Evolutionary conservation across 2,888 invertebrate species (phyloP), one percentile per base, ranked within the genome.

Genomic region (Magallana nippona): DNA sequence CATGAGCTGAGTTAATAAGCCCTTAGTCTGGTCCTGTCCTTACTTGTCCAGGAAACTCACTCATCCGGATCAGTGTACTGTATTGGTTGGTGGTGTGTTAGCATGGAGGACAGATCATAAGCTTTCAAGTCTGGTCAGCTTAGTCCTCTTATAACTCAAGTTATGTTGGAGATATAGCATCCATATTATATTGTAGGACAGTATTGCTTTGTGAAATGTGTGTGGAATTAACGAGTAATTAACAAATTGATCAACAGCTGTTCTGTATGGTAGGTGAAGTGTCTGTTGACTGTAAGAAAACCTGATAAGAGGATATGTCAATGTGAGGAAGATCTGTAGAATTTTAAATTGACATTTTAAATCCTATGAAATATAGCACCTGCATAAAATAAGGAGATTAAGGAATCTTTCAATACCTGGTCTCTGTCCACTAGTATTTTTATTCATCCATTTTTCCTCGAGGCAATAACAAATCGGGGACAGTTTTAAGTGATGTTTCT

Each of bases 171-270:
- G 71, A 1, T 13, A 13, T 32, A 71, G 27, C 27, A 32, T 22
- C 10, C 22, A 22, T 71, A 71, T 13, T 71, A 15, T 27, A 22
- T 13, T 3, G 32, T n/a, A 5, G 22, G 1, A 8, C 27, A 1
- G 32, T 71, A 27, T 27, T 15, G 17, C 32, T 27, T 22, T 27
- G 22, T 71, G 71, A 11, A 13, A 32, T 27, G 27, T 71, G 71
- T 71, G 22, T 71, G 71, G 71, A 71, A 71, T 71, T 71, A 71
- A 71, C 32, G 71, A 71, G 32, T 71, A 71, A 71, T 71, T 71
- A 71, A 32, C 15, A 15, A 71, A 71, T 17, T 71, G 32, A 22
- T 27, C 11, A 27, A 32, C 71, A 71, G 11, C 71, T 71, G 71
- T 15, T 71, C 71, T 71, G 32, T 32, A 71, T 71, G 71, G 71